Conservation (phyloP, 2,888 invertebrate genomes). For the Dynastes tityus region DNA sequence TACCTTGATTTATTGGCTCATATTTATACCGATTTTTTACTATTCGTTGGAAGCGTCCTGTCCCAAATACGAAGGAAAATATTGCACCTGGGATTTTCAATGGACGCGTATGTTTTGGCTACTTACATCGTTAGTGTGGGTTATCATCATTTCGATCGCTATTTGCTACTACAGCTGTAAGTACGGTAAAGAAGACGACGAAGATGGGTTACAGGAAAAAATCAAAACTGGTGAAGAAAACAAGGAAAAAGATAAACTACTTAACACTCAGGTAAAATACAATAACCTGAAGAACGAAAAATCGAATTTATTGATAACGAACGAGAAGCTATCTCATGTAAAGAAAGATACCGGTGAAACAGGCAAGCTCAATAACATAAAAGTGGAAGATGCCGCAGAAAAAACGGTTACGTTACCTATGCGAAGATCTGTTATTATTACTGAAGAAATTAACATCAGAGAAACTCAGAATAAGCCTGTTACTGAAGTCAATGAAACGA, state of each 20-base stretch:
- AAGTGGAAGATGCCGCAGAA: neutral
- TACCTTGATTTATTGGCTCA: conserved; percentile 50
- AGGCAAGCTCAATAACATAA: neutral
- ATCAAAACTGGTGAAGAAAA: conserved; percentile 22
- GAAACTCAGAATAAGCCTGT: conserved; percentile 8
- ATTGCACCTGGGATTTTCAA: neutral
- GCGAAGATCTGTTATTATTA: conserved; percentile 29
- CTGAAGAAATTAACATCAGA: conserved; percentile 26
- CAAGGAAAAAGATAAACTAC: conserved; percentile 49
- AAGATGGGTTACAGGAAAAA: conserved; percentile 17
- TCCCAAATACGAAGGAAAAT: neutral
- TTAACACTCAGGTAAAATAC: conserved; percentile 45
- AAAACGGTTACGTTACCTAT: conserved; percentile 24
- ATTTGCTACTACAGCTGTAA: conserved; percentile 45
- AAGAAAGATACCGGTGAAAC: conserved; percentile 13
- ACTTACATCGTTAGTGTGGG: conserved; percentile 34
- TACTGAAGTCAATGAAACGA: neutral
- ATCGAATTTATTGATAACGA: conserved; percentile 18
- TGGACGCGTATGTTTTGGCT: conserved; percentile 50
- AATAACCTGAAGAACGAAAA: conserved; percentile 46
- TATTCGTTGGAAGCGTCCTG: conserved; percentile 3
- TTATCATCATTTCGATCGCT: conserved; percentile 38
- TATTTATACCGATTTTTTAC: conserved; percentile 44
- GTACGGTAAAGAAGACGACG: neutral
- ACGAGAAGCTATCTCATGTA: conserved; percentile 31